Evolutionary conservation across 2,797 vertebrate genomes (phyloP), one percentile per base, ranked within the genome.

Genomic region (Coracias cyanogaster): DNA sequence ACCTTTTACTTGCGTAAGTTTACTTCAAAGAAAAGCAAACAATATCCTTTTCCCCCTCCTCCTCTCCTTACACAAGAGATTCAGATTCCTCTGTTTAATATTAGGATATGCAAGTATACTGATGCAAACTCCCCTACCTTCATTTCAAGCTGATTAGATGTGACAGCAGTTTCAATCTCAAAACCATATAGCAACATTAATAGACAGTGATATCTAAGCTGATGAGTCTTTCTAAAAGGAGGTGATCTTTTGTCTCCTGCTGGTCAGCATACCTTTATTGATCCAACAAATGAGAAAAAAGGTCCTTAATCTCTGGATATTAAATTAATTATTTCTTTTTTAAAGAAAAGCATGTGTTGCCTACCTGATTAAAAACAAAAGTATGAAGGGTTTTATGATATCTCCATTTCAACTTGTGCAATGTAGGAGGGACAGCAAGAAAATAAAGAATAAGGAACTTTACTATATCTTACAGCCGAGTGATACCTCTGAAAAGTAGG

Each of bases 201-300:
- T 60, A 52, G 25, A n/a, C 41, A 84, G 13, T 31, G 48, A 92
- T 9, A 4, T 73, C 71, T 82, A 77, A 60, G 35, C n/a, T 87
- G 74, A 95, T 70, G 64, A 89, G 33, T 51, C 41, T 31, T 66
- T 90, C 72, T 82, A 35, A 71, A 94, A 96, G 25, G 35, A 93
- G 16, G 52, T 67, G 64, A 80, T 77, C 45, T 90, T 91, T 91
- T 89, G 45, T 60, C 45, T 94, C 64, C 76, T 89, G 35, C 35
- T 95, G 67, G 28, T 87, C 82, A 71, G 12, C 37, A 65, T 52
- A 24, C 2, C 1, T 80, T 85, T 95, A 83, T 91, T 93, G 79
- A 80, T 95, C 55, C 60, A 94, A 51, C 33, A 91, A 86, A 76
- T 35, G 26, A 61, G 39, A 54, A 70, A 87, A 66, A 66, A 70